phyloP scores from a whole-genome alignment of 2,888 invertebrate genomes.

The Malachius bipustulatus region DNA sequence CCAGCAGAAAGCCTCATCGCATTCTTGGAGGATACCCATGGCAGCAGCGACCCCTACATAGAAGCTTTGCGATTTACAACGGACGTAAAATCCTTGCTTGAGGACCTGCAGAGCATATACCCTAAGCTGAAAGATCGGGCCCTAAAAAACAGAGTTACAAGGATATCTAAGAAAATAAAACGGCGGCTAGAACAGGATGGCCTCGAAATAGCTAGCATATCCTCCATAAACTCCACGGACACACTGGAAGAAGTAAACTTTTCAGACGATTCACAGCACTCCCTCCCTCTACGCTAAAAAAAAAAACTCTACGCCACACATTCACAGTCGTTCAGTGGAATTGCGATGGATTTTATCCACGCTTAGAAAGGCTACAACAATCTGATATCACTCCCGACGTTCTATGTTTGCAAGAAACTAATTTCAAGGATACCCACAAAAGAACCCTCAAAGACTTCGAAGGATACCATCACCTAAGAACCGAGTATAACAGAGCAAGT shows the following conservation, averaged over 20 bases:
- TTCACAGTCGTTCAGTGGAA: conserved; percentile 14
- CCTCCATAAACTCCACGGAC: conserved; percentile 8
- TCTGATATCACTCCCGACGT: conserved; percentile 7
- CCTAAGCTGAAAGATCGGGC: conserved; percentile 10
- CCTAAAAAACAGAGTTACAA: conserved; percentile 12
- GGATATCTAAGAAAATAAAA: no score
- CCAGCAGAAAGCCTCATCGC: conserved; percentile 4
- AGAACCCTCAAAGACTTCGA: conserved; percentile 11
- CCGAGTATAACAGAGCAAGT: conserved; percentile 8
- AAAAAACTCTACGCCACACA: no score
- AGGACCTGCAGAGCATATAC: conserved; percentile 11
- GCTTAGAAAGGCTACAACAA: conserved; percentile 12
- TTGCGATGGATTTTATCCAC: conserved; percentile 9
- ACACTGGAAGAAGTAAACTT: conserved; percentile 4
- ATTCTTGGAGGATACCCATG: conserved; percentile 5
- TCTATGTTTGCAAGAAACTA: conserved; percentile 14
- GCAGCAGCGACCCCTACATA: neutral
- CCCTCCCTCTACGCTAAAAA: conserved; percentile 6
- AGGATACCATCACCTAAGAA: conserved; percentile 8
- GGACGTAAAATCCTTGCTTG: conserved; percentile 10
- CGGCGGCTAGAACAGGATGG: no score
- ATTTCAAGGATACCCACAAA: conserved; percentile 12
- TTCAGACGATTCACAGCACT: neutral
- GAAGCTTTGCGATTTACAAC: conserved; percentile 7
- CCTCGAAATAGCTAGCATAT: no score